Conservation (phyloP, 2,113 vertebrate genomes). For the Bubalus kerabau region DNA sequence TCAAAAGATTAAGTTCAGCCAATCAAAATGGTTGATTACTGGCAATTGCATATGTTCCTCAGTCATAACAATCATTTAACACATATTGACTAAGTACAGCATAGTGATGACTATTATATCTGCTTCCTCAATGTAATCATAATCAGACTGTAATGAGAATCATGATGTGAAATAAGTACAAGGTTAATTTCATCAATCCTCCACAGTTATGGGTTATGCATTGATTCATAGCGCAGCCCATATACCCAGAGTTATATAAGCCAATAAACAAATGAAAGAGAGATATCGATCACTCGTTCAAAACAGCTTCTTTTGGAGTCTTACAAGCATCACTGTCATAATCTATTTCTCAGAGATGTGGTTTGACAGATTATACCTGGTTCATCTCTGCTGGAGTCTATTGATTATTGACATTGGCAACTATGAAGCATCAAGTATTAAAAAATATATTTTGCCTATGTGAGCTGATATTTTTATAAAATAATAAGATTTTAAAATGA, state of each 20-base stretch:
- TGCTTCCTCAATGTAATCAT: neutral
- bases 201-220: neutral
- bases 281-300: neutral
- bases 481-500: neutral
- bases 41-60: neutral
- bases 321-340: neutral
- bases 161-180: neutral
- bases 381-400: conserved; percentile 13
- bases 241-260: neutral
- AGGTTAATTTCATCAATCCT: neutral
- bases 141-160: neutral
- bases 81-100: neutral
- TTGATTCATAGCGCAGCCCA: neutral
- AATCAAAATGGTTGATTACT: neutral
- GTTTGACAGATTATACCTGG: neutral
- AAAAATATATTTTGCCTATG: neutral
- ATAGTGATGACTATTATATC: neutral
- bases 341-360: conserved; percentile 18
- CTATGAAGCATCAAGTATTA: neutral
- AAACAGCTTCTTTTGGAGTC: conserved; percentile 23
- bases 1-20: neutral
- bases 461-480: neutral
- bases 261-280: neutral
- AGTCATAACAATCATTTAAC: neutral
- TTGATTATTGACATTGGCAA: conserved; percentile 21